phyloP scores from a whole-genome alignment of 2,888 invertebrate species.

The Hypselothyrea guttata region DNA sequence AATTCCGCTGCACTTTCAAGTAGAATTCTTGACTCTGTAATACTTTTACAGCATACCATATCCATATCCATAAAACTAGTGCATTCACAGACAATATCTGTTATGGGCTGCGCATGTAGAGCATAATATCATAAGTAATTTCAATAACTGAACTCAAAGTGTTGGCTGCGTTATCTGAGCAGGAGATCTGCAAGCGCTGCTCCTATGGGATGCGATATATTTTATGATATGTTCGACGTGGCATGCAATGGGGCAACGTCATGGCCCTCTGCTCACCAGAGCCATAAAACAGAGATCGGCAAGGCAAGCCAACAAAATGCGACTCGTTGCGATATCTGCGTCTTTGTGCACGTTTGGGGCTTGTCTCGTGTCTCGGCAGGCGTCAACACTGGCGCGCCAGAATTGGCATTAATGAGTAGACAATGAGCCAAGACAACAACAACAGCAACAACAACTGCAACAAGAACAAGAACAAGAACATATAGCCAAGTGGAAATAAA shows the following conservation, averaged over 20 bases:
- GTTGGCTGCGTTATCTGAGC: slow-evolving; percentile 1
- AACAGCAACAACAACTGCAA: slow-evolving; percentile 26
- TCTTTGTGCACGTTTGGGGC: slow-evolving; percentile 6
- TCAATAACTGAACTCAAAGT: slow-evolving; percentile 3
- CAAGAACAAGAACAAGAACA: slow-evolving; percentile 25
- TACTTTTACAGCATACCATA: neutral
- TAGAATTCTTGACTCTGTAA: too few species aligned
- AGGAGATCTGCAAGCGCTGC: neutral
- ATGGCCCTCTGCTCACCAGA: slow-evolving; percentile 33
- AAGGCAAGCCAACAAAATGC: slow-evolving; percentile 22
- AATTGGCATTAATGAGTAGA: slow-evolving; percentile 79
- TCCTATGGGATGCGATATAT: slow-evolving; percentile 1
- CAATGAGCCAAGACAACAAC: slow-evolving; percentile 50
- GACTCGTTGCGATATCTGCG: slow-evolving; percentile 3
- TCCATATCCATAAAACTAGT: neutral
- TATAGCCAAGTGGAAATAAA: slow-evolving; percentile 19
- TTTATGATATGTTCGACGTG: slow-evolving; percentile 25
- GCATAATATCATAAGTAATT: neutral
- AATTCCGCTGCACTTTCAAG: too few species aligned
- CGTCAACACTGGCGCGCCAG: slow-evolving; percentile 76
- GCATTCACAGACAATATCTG: neutral
- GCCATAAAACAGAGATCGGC: slow-evolving; percentile 36
- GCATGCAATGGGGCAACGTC: slow-evolving; percentile 29
- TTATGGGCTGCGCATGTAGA: neutral
- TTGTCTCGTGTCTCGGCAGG: slow-evolving; percentile 50